phyloP scores from a whole-genome alignment of 1,140 invertebrate genomes.

The Drosophila melanogaster region DNA sequence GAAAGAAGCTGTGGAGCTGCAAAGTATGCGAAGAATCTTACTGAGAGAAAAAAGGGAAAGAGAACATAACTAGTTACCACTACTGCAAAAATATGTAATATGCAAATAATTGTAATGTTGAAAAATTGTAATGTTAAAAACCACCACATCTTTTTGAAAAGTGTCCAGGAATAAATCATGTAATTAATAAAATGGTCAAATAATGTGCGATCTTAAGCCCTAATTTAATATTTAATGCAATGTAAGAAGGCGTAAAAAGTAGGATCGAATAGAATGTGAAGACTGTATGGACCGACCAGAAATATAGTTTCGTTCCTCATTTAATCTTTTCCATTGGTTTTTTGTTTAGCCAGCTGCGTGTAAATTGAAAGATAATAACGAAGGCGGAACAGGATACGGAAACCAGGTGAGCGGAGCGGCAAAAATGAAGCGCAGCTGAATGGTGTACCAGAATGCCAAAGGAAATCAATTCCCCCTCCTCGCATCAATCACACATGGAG shows the following conservation, averaged over 20 bases:
- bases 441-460: conserved; percentile 16
- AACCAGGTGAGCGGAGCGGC: conserved; percentile 40
- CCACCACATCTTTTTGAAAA: neutral
- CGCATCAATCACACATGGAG: conserved; percentile 28
- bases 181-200: too few relatives aligned
- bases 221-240: neutral
- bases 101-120: too few relatives aligned
- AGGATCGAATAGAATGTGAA: conserved; percentile 1
- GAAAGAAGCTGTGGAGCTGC: conserved; percentile 7
- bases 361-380: conserved; percentile 79
- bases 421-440: conserved; percentile 13
- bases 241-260: neutral
- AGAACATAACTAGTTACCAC: too few relatives aligned
- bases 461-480: conserved; percentile 33
- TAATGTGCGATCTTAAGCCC: too few relatives aligned
- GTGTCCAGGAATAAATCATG: too few relatives aligned
- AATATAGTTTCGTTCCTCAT: conserved; percentile 30
- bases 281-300: conserved; percentile 14
- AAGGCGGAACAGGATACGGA: conserved; percentile 22
- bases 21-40: conserved; percentile 65
- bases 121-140: too few relatives aligned
- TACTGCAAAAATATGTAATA: too few relatives aligned
- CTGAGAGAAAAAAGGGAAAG: neutral
- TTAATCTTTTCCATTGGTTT: neutral
- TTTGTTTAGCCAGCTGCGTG: conserved; percentile 71